Conservation (phyloP, 2,888 invertebrate genomes). For the Ichneumon xanthorius region DNA sequence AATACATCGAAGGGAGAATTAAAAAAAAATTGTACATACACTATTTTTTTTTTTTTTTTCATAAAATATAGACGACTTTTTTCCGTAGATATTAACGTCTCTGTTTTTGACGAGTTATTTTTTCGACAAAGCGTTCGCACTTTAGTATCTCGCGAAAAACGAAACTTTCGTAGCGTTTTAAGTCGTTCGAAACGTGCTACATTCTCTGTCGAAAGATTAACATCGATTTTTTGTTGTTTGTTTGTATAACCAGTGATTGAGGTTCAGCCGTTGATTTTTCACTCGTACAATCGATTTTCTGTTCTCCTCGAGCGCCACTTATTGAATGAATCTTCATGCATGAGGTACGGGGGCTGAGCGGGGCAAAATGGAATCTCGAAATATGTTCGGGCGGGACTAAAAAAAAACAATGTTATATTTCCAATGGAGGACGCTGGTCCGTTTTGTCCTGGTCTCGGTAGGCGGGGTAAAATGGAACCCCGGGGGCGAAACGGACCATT, state of each 20-base stretch:
- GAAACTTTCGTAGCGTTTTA: not conserved
- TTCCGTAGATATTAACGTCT: not conserved
- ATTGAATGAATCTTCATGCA: not conserved
- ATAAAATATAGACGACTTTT: slow-evolving; percentile 15
- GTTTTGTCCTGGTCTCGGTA: not conserved
- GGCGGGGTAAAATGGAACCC: no score
- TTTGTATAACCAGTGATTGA: slow-evolving; percentile 31
- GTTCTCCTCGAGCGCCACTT: not conserved
- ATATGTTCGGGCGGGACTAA: no score
- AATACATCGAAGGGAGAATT: not conserved
- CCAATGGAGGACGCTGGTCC: no score
- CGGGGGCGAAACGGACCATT: no score
- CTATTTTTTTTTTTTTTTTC: slow-evolving; percentile 4
- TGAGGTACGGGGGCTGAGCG: not conserved
- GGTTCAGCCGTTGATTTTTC: slow-evolving; percentile 21
- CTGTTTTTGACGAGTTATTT: slow-evolving; percentile 1
- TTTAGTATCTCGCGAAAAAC: not conserved
- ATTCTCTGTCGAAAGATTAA: slow-evolving; percentile 2
- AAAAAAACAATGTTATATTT: no score
- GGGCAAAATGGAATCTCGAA: not conserved
- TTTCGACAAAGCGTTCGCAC: slow-evolving; percentile 1
- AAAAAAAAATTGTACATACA: slow-evolving; percentile 2
- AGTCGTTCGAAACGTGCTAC: not conserved
- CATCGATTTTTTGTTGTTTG: slow-evolving; percentile 19
- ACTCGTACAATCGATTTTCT: slow-evolving; percentile 4